Evolutionary conservation across 2,888 invertebrate species (phyloP), one percentile per base, ranked within the genome.

Genomic region (Deilephila porcellus): DNA sequence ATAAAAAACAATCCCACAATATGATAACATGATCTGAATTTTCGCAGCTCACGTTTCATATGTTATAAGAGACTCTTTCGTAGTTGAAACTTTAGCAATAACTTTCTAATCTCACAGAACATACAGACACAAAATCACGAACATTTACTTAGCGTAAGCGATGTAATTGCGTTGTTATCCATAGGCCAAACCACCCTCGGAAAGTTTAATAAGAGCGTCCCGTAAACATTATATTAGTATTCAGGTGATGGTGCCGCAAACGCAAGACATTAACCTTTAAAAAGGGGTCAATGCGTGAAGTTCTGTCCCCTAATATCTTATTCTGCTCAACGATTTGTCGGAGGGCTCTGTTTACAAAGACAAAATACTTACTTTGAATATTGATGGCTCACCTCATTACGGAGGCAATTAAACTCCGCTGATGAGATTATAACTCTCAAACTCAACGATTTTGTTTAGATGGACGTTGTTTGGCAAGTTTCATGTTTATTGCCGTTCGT

Each of bases 201-300:
- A 81, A 80, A 82, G 76, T 83, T 81, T 78, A 78, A 80, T 81
- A 81, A 76, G 77, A 80, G 79, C 76, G 77, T 76, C 75, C 77
- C 73, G 76, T 79, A 77, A 80, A 79, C 77, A 84, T 78, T 76
- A 82, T 87, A 89, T 93, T 92, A 90, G 92, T 93, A 93, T 93
- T 91, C 93, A 89, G 91, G 91, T 91, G 88, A 86, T 83, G 87
- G 79, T 79, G 79, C 80, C 86, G 84, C 85, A 84, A 86, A 85
- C 88, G 85, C 85, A 85, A 89, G 87, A 88, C 90, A 93, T 93
- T 93, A 93, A 93, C 92, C 93, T 92, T 92, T 93, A 90, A 93
- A 93, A 93, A 93, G 93, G 92, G 93, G 92, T 93, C 93, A 91
- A 90, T 90, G 92, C 91, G 92, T 93, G 89, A 92, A 93, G 89